Evolutionary conservation across 2,113 vertebrate genomes (phyloP), one percentile per base, ranked within the genome.

Genomic region (Carassius gibelio): DNA sequence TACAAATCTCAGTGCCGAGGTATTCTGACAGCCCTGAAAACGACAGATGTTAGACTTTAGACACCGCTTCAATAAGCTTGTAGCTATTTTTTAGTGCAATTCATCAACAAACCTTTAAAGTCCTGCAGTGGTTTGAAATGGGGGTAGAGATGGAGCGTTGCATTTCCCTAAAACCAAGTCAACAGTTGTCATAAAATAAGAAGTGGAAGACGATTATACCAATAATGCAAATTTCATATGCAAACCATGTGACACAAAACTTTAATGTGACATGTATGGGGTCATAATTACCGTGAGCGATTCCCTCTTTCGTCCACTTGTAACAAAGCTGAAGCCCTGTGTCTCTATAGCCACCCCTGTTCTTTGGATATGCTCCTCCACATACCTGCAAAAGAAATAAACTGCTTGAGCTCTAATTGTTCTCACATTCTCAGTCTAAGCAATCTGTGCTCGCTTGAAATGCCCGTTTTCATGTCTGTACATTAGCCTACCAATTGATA

Each of bases 281-380:
- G 5, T 23, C 17, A 26, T 38, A 88, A 94, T 95, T 81, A 96
- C 96, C 21, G 95, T 96, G 74, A 96, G 94, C 19, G 95, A 96
- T 84, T 96, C 96, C 87, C 95, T 93, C 89, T 96, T 96, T 75
- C 95, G 94, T 9, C 96, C 96, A 83, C 93, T 96, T n/a, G 95
- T 96, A n/a, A 96, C 93, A 84, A 96, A 95, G 52, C 93, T 95
- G 84, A 96, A 96, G 45, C 95, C 96, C 87, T 96, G 95, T 0
- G 96, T 96, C 92, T 96, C 95, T 38, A 96, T 96, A 13, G 96
- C 95, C 21, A 96, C 96, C 4, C 96, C 96, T 4, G 95, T 96
- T 59, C 94, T 94, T 87, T 96, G 95, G 23, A 96, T 95, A 86
- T 96, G 96, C 88, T 96, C 96, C 77, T 96, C 96, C 8, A 96